phyloP scores from a whole-genome alignment of 2,888 invertebrate species.

The Miltochrista miniata region DNA sequence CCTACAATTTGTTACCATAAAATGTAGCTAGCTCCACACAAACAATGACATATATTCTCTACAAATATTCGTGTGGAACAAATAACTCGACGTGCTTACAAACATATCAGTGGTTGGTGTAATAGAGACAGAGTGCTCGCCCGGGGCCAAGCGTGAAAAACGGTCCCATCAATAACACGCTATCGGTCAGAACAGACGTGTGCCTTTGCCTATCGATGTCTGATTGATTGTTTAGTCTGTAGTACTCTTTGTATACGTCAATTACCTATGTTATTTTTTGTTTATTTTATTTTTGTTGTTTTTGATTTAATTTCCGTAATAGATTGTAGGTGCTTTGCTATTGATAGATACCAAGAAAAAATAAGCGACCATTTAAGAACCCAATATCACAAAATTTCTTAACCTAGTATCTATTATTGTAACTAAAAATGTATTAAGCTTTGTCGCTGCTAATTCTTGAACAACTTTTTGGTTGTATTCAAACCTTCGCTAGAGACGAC shows the following conservation, averaged over 20 bases:
- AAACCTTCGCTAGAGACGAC: no score
- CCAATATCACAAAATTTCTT: no score
- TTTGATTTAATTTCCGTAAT: no score
- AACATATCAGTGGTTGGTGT: conserved; percentile 41
- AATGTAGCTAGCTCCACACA: conserved; percentile 23
- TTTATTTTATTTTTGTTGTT: background rate
- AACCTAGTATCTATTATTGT: no score
- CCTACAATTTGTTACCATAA: conserved; percentile 11
- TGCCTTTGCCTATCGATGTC: conserved; percentile 45
- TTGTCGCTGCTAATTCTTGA: no score
- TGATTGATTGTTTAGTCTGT: conserved; percentile 48
- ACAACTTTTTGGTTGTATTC: no score
- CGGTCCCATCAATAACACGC: conserved; percentile 64
- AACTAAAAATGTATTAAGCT: no score
- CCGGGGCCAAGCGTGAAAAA: conserved; percentile 59
- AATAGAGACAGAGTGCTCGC: conserved; percentile 57
- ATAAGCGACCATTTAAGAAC: no score
- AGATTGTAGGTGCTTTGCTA: no score
- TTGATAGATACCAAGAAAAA: no score
- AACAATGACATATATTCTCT: conserved; percentile 27
- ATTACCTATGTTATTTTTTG: conserved; percentile 2
- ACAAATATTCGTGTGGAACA: conserved; percentile 35
- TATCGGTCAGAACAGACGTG: conserved; percentile 44
- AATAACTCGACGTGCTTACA: conserved; percentile 42
- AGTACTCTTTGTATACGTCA: conserved; percentile 7